Evolutionary conservation across 2,888 invertebrate species (phyloP), one percentile per base, ranked within the genome.

Genomic region (Merodon equestris): DNA sequence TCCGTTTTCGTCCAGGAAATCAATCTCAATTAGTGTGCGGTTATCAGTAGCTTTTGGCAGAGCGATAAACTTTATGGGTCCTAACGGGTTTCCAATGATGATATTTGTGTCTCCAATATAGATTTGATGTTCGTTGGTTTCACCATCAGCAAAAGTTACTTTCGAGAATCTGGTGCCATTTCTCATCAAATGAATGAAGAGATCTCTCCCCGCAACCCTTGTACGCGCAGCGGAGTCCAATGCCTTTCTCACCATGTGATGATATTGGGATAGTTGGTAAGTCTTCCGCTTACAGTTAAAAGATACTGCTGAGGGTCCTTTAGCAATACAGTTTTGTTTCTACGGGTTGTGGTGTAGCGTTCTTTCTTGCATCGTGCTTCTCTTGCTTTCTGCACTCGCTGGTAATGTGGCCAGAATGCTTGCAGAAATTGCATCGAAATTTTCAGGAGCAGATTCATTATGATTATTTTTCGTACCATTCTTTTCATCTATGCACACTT

Each of bases 161-260:
- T 45, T 67, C 9, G 17, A 9, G 56, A 64, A 3, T 7, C 14
- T 61, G 1, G 61, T 61, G 10, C 50, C 27, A 12, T 51, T 51
- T 1, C 61, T 50, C 1, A 51, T n/a, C 53, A 81, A 63, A 0
- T 79, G 70, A 0, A 63, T 66, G 9, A 74, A 77, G 9, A 82
- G 17, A 14, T 71, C 61, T 3, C 64, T 40, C 0, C 81, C 60
- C 15, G 81, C 81, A 10, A 82, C 70, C 13, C 83, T 82, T 1
- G 81, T 82, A 5, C 72, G 51, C 0, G 82, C 73, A 44, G 73
- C 79, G 0, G 74, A 64, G 17, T 82, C 72, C 79, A 1, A 61
- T 51, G 1, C 44, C 42, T 1, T 42, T 14, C n/a, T 50, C 38
- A 1, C 40, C 48, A 13, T 60, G 60, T n/a, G 50, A 60, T 10